phyloP scores from a whole-genome alignment of 2,888 invertebrate genomes.

The Diplazon laetatorius region DNA sequence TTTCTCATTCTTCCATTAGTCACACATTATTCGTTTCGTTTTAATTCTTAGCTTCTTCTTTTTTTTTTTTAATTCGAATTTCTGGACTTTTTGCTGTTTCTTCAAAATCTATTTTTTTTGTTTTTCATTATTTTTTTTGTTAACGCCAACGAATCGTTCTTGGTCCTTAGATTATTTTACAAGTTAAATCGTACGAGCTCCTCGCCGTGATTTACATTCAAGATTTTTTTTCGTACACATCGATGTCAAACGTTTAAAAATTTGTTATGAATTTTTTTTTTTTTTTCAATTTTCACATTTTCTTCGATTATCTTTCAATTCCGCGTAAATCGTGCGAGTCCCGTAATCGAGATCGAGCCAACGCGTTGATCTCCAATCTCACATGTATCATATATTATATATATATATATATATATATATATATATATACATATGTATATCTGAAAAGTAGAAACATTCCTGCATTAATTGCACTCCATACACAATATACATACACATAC shows the following conservation, averaged over 20 bases:
- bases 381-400: constrained; percentile 8
- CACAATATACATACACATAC: neutral
- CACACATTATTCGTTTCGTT: constrained; percentile 26
- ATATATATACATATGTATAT: constrained; percentile 3
- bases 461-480: neutral
- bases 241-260: constrained; percentile 35
- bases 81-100: constrained; percentile 14
- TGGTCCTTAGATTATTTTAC: constrained; percentile 72
- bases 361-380: constrained; percentile 32
- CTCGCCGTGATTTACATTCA: constrained; percentile 45
- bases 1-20: constrained; percentile 24
- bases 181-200: constrained; percentile 48
- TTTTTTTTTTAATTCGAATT: neutral
- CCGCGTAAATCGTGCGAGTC: constrained; percentile 12
- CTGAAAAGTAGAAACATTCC: constrained; percentile 30
- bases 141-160: constrained; percentile 72
- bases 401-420: constrained; percentile 13
- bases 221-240: constrained; percentile 34
- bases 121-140: no score
- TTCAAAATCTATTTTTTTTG: constrained; percentile 6
- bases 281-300: constrained; percentile 19
- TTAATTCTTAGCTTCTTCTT: constrained; percentile 9
- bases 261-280: constrained; percentile 14
- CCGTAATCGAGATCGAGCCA: constrained; percentile 29
- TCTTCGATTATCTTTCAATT: neutral